These are phyloP conservation scores for Zeuzera pyrina DNA, from an alignment of 2,888 invertebrate genomes.

Conservation along the genomic window DNA sequence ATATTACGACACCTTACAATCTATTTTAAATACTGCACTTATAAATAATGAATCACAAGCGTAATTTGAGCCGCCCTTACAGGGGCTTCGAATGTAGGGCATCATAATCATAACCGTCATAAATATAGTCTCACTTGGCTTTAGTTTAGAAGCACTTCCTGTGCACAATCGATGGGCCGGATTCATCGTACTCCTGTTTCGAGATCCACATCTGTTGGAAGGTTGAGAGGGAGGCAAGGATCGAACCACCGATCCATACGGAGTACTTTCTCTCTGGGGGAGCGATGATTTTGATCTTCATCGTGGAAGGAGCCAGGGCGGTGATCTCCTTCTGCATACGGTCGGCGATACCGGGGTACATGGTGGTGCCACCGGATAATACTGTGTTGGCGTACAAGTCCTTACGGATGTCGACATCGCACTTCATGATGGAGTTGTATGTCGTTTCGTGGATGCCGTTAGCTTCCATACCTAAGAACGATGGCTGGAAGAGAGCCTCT, in stretches of 20 bases:
- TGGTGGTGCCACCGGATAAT: constrained; percentile 93
- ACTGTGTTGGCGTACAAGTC: constrained; percentile 97
- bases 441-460: constrained; percentile 92
- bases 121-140: constrained; percentile 59
- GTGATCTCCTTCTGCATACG: constrained; percentile 95
- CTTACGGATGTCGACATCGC: constrained; percentile 97
- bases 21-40: constrained; percentile 71
- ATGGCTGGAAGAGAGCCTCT: constrained; percentile 96
- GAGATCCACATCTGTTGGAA: constrained; percentile 98
- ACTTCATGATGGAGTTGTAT: constrained; percentile 98
- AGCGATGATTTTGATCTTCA: constrained; percentile 95
- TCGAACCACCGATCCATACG: constrained; percentile 95
- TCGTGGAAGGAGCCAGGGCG: constrained; percentile 90
- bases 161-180: constrained; percentile 93
- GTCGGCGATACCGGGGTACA: constrained; percentile 96
- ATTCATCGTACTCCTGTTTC: constrained; percentile 97
- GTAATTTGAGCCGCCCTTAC: constrained; percentile 63
- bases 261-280: constrained; percentile 96
- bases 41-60: constrained; percentile 69
- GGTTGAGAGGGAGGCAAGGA: constrained; percentile 91
- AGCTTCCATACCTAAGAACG: constrained; percentile 91
- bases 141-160: constrained; percentile 86
- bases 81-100: constrained; percentile 63
- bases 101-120: too few species aligned
- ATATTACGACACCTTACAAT: constrained; percentile 70